These are phyloP conservation scores for Mus pahari DNA, from an alignment of 2,113 vertebrate genomes.

Conservation along the genomic window DNA sequence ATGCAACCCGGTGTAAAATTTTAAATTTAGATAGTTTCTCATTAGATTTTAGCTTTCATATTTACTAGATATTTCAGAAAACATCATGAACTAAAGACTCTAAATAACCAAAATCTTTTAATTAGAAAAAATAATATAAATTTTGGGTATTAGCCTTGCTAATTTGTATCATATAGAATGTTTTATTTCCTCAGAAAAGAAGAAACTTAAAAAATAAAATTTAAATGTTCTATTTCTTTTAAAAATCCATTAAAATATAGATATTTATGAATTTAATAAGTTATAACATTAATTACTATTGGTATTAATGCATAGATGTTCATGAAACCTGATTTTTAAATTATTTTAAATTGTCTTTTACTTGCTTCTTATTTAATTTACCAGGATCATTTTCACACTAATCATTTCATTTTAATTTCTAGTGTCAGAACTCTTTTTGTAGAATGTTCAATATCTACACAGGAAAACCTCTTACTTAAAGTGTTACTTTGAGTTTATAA, in stretches of 20 bases:
- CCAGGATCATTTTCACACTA: neutral
- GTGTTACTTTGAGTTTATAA: neutral
- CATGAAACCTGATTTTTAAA: neutral
- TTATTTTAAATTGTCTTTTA: neutral
- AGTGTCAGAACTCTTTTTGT: neutral
- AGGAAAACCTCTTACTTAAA: neutral
- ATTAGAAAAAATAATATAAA: neutral
- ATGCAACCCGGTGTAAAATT: neutral
- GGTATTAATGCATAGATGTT: neutral
- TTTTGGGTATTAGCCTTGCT: too few species aligned
- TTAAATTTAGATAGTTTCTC: neutral
- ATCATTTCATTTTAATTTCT: neutral
- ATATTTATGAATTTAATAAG: neutral
- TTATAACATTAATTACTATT: neutral
- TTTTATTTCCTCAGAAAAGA: neutral
- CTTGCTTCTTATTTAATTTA: neutral
- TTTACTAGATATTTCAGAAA: neutral
- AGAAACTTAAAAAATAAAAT: neutral
- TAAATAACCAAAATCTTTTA: neutral
- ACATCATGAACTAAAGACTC: neutral
- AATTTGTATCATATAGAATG: too few species aligned
- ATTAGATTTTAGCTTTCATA: neutral
- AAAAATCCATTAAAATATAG: neutral
- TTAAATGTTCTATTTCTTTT: neutral
- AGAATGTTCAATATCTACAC: neutral